phyloP scores from a whole-genome alignment of 2,113 vertebrate species.

The Lonchura striata region DNA sequence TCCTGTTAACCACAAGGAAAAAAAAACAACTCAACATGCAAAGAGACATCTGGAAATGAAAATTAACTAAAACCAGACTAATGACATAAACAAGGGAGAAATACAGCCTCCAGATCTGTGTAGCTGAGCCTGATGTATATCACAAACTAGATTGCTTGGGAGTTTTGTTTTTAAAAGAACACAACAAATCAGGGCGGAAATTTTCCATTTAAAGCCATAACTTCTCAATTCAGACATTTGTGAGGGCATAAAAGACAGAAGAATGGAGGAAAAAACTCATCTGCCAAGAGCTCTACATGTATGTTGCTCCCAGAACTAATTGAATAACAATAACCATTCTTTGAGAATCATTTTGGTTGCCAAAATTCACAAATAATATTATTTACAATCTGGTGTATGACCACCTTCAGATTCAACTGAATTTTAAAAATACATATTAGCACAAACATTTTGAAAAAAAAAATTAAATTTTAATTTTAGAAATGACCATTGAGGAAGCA shows the following conservation, averaged over 20 bases:
- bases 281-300: not conserved
- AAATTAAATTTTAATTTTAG: not conserved
- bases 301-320: not conserved
- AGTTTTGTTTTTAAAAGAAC: not conserved
- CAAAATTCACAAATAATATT: not conserved
- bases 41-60: slow-evolving; percentile 46
- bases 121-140: not conserved
- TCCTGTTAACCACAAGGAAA: not conserved
- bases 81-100: slow-evolving; percentile 5
- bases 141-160: not conserved
- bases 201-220: slow-evolving; percentile 18
- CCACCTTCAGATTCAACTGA: not conserved
- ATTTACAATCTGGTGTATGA: not conserved
- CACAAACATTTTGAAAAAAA: not conserved
- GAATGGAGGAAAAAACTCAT: not conserved
- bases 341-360: not conserved
- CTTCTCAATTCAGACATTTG: not conserved
- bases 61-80: slow-evolving; percentile 51
- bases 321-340: not conserved
- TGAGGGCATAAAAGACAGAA: not conserved
- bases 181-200: not conserved
- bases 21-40: not conserved
- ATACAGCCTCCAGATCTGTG: slow-evolving; percentile 2
- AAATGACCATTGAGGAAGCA: not conserved
- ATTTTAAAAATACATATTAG: not conserved